Base-by-base conservation (phyloP, 2,888 invertebrate species). In the Oscheius sp. region DNA sequence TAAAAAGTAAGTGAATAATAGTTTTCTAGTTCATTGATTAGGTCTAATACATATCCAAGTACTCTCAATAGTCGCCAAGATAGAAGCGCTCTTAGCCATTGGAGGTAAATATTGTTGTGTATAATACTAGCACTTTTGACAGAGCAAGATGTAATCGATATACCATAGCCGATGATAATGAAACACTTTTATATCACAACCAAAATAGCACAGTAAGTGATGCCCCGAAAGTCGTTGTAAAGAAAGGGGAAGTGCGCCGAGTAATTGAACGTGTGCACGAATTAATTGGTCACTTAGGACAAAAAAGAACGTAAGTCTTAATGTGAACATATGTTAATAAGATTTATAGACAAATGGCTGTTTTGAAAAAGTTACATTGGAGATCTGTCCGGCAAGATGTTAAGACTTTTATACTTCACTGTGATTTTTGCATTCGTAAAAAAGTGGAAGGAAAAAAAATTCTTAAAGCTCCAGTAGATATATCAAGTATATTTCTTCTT, bases 271-370 rank as follows among this genome's bases (percentile, higher is more conserved):
- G 83, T 46, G 74, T 83, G 12, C 83, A 83, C 66, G 76, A 79
- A 46, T 58, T 83, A 2, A 82, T 83, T 18, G 83, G 83, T 12
- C 83, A 83, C 69, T 72, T 83, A 21, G 83, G 83, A n/a, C 79
- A 78, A 69, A 83, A 83, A 43, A 53, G 83, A 76, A 83, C 83
- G 80, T 83, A 63, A 74, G 78, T 58, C 23, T 49, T 13, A 18
- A 6, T 45, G 1, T 46, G 7, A n/a, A n/a, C n/a, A n/a, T n/a
- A n/a, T n/a, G 12, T 59, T 59, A 3, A 5, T 59, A 18, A 23
- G n/a, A 21, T 64, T 78, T 79, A 13, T 73, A 83, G 83, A 1
- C 83, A 83, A 72, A 79, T 79, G 70, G 81, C 78, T 0, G 77
- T 81, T 9, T 74, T 80, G 66, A 74, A 76, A 13, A 81, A 79